Conservation (phyloP, 2,113 vertebrate genomes). For the Clarias batrachus region DNA sequence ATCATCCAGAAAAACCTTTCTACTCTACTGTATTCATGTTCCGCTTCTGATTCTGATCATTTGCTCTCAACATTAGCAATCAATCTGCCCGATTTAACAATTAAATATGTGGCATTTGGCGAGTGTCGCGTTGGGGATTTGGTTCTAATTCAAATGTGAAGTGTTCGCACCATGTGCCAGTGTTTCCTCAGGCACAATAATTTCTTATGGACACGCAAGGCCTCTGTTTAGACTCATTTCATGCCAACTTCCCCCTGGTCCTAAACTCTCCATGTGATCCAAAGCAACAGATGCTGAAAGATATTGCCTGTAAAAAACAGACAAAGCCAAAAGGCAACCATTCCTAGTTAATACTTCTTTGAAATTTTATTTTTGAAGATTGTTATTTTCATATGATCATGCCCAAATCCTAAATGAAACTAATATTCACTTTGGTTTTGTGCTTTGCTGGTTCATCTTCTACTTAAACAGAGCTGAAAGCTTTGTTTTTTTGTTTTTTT, state of each 20-base stretch:
- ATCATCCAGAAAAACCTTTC: not conserved
- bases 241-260: not conserved
- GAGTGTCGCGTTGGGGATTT: not conserved
- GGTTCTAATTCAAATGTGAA: constrained; percentile 23
- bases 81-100: constrained; percentile 4
- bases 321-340: not conserved
- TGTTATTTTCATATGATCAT: not conserved
- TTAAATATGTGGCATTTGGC: constrained; percentile 19
- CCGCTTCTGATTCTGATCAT: not conserved
- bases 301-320: constrained; percentile 12
- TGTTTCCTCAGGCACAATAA: constrained; percentile 25
- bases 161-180: not conserved
- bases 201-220: constrained; percentile 5
- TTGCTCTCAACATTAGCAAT: constrained; percentile 13
- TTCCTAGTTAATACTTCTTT: not conserved
- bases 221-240: constrained; percentile 18
- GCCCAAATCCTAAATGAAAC: not conserved
- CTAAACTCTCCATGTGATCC: not conserved
- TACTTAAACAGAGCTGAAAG: not conserved
- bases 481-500: not conserved
- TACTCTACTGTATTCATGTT: not conserved
- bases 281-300: constrained; percentile 32
- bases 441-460: not conserved
- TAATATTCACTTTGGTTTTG: not conserved
- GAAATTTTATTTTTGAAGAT: not conserved